These are phyloP conservation scores for Melospiza melodia DNA, from an alignment of 2,113 vertebrate genomes.

Conservation along the genomic window DNA sequence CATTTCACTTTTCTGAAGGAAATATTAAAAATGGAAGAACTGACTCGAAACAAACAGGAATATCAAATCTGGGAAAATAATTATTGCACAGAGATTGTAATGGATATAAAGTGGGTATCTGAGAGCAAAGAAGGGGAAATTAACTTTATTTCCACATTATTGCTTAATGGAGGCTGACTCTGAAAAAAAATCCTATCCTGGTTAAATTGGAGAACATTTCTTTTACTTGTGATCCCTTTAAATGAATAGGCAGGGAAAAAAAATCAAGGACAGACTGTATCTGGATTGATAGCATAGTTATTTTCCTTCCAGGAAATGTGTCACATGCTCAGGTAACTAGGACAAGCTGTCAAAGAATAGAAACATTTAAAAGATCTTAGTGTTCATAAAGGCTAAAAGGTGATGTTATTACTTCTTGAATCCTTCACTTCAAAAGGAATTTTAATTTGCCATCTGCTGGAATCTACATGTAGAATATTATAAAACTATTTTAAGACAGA, in stretches of 20 bases:
- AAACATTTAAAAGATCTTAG: neutral
- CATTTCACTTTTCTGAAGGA: neutral
- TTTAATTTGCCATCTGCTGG: neutral
- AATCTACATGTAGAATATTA: neutral
- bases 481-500: neutral
- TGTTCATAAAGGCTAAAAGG: neutral
- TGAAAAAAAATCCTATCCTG: neutral
- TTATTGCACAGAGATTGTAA: neutral
- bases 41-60: neutral
- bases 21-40: neutral
- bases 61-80: neutral
- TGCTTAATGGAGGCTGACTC: neutral
- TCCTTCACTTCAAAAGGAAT: neutral
- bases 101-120: neutral
- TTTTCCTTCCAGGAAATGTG: slow-evolving; percentile 4
- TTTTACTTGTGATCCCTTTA: neutral
- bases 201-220: neutral
- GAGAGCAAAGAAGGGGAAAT: neutral
- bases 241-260: neutral
- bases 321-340: neutral
- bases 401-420: neutral
- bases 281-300: neutral
- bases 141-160: neutral
- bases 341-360: slow-evolving; percentile 18
- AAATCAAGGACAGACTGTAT: neutral